Base-by-base conservation (phyloP, 2,797 vertebrate species). In the Coreius guichenoti region DNA sequence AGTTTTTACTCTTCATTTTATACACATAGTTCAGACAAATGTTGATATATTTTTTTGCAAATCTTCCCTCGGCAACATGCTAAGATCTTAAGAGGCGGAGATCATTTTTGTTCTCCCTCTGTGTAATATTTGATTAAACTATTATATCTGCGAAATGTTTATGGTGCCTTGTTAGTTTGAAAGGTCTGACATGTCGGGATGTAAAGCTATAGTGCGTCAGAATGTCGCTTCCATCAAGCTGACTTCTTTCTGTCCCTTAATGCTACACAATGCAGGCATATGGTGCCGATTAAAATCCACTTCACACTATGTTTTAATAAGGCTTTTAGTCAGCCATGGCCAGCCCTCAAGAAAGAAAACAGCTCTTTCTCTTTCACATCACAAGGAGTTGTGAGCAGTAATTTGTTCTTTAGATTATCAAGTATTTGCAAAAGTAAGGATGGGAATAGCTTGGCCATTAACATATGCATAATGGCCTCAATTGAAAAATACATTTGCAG, bases 71-170 rank as follows among this genome's bases (percentile, higher is more conserved):
- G 1, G 2, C 33, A 73, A 82, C 43, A 67, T 39, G 9, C 39
- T 73, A 45, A 86, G 56, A 77, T 82, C 43, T 86, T 56, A 73
- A 76, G 45, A 82, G 72, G n/a, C 11, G 54, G 70, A 79, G 49
- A 51, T 80, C 1, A 61, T 85, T 69, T 33, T 63, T 78, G 43
- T 82, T 83, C 80, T 88, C 74, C 31, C 54, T 81, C 75, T 86
- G 56, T 73, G 70, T 81, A 69, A 74, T 49, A 89, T 88, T 67
- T 84, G 86, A 88, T 88, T 89, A 86, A 89, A 77, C 76, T 81
- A 88, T 89, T 84, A 83, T 83, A 56, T 82, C 65, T 51, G 29
- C 75, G 65, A 21, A 49, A 77, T 68, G 72, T 88, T 88, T 86
- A 85, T 81, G 56, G 74, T 56, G 70, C 65, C 81, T 77, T 82